phyloP scores from a whole-genome alignment of 2,113 vertebrate species.

The Zapus hudsonius region DNA sequence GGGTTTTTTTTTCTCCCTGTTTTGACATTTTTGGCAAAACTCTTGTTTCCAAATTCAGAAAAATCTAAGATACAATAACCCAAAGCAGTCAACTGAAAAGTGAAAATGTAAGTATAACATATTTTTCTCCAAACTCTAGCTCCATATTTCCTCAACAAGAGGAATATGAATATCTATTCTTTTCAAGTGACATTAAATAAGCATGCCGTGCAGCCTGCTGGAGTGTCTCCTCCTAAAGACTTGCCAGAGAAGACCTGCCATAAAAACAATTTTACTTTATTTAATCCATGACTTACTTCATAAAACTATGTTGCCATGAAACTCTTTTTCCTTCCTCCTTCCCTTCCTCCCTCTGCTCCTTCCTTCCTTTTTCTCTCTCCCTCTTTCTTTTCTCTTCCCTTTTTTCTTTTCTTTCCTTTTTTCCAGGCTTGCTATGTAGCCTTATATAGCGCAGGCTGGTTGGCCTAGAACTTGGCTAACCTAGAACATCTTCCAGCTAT shows the following conservation, averaged over 20 bases:
- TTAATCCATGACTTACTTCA: background rate
- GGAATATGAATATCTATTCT: background rate
- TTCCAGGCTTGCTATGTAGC: background rate
- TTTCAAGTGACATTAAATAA: background rate
- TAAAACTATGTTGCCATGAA: background rate
- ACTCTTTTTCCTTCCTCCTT: background rate
- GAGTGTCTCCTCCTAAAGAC: background rate
- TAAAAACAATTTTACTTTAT: background rate
- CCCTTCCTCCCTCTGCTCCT: background rate
- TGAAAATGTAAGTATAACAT: background rate
- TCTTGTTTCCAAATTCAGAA: conserved; percentile 16
- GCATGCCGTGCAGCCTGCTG: background rate
- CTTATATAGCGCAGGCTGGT: too few relatives aligned
- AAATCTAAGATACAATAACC: background rate
- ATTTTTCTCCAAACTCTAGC: background rate
- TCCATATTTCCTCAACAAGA: background rate
- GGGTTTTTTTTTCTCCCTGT: background rate
- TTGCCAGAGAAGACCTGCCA: background rate
- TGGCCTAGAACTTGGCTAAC: background rate
- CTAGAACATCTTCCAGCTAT: background rate
- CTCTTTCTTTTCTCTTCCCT: background rate
- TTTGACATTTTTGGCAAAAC: background rate
- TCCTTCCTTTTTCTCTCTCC: background rate
- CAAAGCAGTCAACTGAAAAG: background rate
- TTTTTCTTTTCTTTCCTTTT: background rate